Base-by-base conservation (phyloP, 2,888 invertebrate genomes). In the Chloromyia formosa region DNA sequence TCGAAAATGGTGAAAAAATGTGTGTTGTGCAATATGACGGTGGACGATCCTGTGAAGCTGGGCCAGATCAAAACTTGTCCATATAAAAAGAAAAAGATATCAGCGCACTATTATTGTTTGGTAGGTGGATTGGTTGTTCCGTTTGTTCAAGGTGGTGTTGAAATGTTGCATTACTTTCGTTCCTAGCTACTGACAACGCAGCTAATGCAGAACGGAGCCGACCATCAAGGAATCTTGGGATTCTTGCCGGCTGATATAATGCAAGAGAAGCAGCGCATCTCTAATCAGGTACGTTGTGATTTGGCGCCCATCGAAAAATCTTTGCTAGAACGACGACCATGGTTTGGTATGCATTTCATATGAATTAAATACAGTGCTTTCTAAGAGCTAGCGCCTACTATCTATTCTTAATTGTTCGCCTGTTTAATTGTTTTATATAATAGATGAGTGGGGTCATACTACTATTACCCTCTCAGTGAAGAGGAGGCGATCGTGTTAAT, bases 91-190 rank as follows among this genome's bases (percentile, higher is more conserved):
- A 86, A 87, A 12, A 86, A 88, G 12, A 84, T 92, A 27, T 85
- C 88, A 49, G 91, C 91, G 1, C 94, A 94, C 82, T 91, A 93
- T 80, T 93, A 90, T 83, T 94, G 94, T 82, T 87, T 92, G 86
- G 93, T 93, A 87, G 87, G 88, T 74, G 2, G 42, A 53, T 53
- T 22, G 66, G 64, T 20, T 27, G 40, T 49, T n/a, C 54, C 18
- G 9, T 62, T 60, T n/a, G n/a, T n/a, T n/a, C n/a, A n/a, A n/a
- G n/a, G 68, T 22, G 16, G 40, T n/a, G 16, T 16, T 42, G 9
- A 64, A 12, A 40, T 40, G 7, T 56, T 16, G 20, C 23, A 20
- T 49, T 1, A 12, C 74, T 75, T 54, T 80, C 79, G 76, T 86
- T 85, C 20, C 82, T n/a, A 93, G 93, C 85, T 94, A 10, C 83